Evolutionary conservation across 2,797 vertebrate species (phyloP), one percentile per base, ranked within the genome.

Genomic region (Takifugu rubripes): DNA sequence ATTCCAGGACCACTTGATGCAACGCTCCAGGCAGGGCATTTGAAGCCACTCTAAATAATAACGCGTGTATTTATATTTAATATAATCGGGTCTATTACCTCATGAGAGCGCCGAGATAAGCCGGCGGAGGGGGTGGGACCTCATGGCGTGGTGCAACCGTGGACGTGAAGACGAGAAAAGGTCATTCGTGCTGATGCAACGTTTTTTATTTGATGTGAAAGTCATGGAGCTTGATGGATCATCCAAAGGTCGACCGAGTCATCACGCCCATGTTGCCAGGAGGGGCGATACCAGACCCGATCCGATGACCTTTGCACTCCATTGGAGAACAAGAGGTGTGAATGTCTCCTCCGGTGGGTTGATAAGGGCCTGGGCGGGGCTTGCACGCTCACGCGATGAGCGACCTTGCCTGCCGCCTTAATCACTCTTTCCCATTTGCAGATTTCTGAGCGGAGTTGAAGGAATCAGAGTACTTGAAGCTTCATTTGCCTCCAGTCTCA

Each of bases 161-260:
- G 70, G 76, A 78, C 25, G 36, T 25, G 66, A 56, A 43, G 70
- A 85, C 73, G 77, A 77, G 68, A 68, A 84, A 84, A 87, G 84
- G 83, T 84, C 82, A 81, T 84, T 85, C 71, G 78, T 56, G 76
- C 70, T 83, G 82, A 76, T 83, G 82, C 49, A 78, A 82, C 68
- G 69, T 76, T 83, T 83, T 77, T 82, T 74, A 79, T 78, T 68
- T 74, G 36, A 25, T 8, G 68, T 74, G 68, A 76, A 63, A 78
- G 66, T 81, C 21, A 65, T 78, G 66, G 60, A 54, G 10, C 8
- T 49, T 68, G 81, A 82, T 74, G 64, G 78, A 81, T 75, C 80
- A 82, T 78, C 73, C 72, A 84, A 83, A 87, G 85, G 85, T 85
- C 77, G 25, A 26, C 42, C 0, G 61, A 79, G 84, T 73, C 82